These are phyloP conservation scores for Seriola dumerili DNA, from an alignment of 2,113 vertebrate species.

Conservation along the genomic window DNA sequence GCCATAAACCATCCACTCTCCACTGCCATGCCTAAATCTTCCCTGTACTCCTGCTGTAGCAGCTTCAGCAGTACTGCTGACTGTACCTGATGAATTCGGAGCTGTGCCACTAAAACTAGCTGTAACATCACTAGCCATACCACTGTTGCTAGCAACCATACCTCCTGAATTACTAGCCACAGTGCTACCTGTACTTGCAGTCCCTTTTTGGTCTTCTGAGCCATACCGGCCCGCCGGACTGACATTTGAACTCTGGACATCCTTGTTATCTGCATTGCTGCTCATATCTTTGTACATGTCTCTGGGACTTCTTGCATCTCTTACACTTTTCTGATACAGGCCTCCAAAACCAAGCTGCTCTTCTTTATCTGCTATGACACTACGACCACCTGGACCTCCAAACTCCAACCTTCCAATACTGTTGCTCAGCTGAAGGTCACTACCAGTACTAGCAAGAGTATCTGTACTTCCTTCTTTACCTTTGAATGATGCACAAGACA, in stretches of 20 bases:
- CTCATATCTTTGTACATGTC: neutral
- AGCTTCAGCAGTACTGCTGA: neutral
- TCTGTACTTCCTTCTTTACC: neutral
- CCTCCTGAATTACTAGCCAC: neutral
- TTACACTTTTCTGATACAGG: neutral
- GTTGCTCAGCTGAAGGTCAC: neutral
- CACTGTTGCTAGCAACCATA: neutral
- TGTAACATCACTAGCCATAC: neutral
- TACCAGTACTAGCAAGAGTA: neutral
- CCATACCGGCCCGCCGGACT: neutral
- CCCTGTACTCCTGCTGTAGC: neutral
- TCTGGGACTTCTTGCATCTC: neutral
- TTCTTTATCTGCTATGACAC: conserved; percentile 31
- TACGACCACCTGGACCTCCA: neutral
- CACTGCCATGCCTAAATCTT: neutral
- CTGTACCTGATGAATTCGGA: neutral
- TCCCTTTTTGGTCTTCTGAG: neutral
- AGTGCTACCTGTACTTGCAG: neutral
- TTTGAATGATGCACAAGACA: conserved; percentile 3
- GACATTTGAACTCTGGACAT: neutral
- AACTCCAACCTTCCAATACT: neutral
- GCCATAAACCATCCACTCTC: neutral
- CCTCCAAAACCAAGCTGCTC: conserved; percentile 17
- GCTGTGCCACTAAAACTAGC: neutral
- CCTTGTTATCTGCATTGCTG: neutral